These are phyloP conservation scores for Tetrao urogallus DNA, from an alignment of 2,113 vertebrate species.

Conservation along the genomic window DNA sequence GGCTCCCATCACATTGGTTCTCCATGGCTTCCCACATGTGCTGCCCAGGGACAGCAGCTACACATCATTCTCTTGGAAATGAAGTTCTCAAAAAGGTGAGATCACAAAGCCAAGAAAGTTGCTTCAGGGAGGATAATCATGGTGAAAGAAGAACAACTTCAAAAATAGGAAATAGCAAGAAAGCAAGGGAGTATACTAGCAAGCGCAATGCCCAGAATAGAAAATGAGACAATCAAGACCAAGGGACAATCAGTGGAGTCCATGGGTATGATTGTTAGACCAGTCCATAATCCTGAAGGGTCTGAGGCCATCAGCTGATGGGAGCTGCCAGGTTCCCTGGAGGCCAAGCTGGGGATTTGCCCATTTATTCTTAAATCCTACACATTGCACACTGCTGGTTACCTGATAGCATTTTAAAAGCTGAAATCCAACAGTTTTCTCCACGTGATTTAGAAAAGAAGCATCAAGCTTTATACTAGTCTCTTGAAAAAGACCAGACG, in stretches of 20 bases:
- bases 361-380: neutral
- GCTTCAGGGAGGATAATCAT: neutral
- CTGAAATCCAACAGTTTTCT: neutral
- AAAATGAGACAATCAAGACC: neutral
- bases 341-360: neutral
- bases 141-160: neutral
- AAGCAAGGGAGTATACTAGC: neutral
- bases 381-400: neutral
- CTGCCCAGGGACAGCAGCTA: neutral
- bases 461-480: neutral
- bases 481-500: neutral
- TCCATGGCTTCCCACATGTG: rapidly evolving
- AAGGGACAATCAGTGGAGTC: neutral
- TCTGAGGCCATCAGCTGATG: neutral
- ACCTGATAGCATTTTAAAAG: neutral
- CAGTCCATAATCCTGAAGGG: neutral
- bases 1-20: rapidly evolving
- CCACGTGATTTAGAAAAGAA: neutral
- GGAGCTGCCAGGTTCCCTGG: neutral
- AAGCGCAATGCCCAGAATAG: neutral
- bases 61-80: neutral
- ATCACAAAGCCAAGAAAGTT: neutral
- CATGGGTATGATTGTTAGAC: neutral
- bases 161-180: neutral
- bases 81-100: neutral